phyloP scores from a whole-genome alignment of 2,797 vertebrate species.

The Protonibea diacanthus region DNA sequence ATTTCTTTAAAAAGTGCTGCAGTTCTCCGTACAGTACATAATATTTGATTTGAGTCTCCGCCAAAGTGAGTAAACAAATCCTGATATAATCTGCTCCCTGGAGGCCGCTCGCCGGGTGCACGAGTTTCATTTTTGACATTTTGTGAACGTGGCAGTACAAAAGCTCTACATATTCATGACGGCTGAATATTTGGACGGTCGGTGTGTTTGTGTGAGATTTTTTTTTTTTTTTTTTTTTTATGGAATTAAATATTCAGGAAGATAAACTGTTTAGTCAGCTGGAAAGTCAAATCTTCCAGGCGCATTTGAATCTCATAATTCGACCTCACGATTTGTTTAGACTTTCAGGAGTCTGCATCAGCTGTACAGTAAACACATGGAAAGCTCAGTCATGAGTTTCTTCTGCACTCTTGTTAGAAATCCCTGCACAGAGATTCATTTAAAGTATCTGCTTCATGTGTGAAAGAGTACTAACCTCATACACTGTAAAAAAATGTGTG shows the following conservation, averaged over 20 bases:
- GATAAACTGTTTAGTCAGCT: constrained; percentile 27
- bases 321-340: neutral
- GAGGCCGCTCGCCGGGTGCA: constrained; percentile 13
- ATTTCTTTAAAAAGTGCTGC: neutral
- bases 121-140: constrained; percentile 13
- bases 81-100: constrained; percentile 17
- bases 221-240: constrained; percentile 3
- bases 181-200: neutral
- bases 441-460: constrained; percentile 1
- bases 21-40: neutral
- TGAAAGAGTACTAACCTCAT: neutral
- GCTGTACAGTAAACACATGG: neutral
- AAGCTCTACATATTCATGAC: constrained; percentile 43
- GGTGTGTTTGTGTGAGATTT: constrained; percentile 1
- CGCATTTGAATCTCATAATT: constrained; percentile 20
- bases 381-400: neutral
- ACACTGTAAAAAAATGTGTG: too few relatives aligned
- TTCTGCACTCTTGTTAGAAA: neutral
- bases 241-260: constrained; percentile 8
- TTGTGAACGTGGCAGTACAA: neutral
- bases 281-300: constrained; percentile 18
- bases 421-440: neutral
- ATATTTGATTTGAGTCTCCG: neutral
- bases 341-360: constrained; percentile 4
- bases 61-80: constrained; percentile 2